Evolutionary conservation across 2,888 invertebrate species (phyloP).

Genomic region (Hemicrepidius hirtus): DNA sequence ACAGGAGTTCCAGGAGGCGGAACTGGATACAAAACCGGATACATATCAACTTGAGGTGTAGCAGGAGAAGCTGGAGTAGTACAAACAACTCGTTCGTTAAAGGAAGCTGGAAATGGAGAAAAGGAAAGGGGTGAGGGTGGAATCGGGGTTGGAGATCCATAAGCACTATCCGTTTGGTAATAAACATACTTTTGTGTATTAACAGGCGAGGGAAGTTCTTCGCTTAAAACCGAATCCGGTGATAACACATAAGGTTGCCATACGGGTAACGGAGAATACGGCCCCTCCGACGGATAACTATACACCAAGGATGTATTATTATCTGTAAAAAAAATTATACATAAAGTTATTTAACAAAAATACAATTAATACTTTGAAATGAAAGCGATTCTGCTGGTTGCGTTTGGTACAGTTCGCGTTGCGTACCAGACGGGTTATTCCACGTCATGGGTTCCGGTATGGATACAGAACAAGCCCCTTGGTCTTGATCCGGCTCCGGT

Average conservation of each 20-base stretch:
- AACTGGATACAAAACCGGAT: conserved; percentile 53
- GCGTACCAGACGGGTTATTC: background rate
- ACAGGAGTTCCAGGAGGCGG: conserved; percentile 55
- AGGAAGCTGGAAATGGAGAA: conserved; percentile 22
- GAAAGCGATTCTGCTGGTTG: background rate
- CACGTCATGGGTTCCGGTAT: background rate
- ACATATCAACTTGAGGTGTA: conserved; percentile 56
- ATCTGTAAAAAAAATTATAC: conserved; percentile 11
- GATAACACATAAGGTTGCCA: conserved; percentile 25
- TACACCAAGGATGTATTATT: background rate
- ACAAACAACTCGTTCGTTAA: conserved; percentile 47
- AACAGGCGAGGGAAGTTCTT: conserved; percentile 4
- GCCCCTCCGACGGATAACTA: conserved; percentile 7
- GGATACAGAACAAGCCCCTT: background rate
- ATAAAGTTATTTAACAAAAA: background rate
- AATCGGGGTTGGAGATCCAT: conserved; percentile 18
- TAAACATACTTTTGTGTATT: conserved; percentile 48
- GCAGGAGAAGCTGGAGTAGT: conserved; percentile 49
- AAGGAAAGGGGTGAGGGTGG: conserved; percentile 23
- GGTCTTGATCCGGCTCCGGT: background rate
- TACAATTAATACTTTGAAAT: background rate
- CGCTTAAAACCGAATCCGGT: conserved; percentile 20
- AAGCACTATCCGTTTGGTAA: conserved; percentile 34
- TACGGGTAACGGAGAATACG: conserved; percentile 17
- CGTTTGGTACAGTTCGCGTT: background rate